Evolutionary conservation across 2,113 vertebrate genomes (phyloP).

Genomic region (Coptodon rendalli): DNA sequence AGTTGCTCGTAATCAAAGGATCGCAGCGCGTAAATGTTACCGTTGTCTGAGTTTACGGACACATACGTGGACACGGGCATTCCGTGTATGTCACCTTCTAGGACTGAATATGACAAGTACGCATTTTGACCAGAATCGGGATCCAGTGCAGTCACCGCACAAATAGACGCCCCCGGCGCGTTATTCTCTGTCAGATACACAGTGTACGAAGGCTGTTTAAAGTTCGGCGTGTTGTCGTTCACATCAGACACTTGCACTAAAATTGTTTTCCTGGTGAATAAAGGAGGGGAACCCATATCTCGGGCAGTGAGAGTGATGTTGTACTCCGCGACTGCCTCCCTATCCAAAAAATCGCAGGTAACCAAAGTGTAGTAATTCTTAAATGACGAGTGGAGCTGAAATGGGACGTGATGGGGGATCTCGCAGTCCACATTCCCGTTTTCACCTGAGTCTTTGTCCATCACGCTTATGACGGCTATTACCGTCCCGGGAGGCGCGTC

Average conservation of each 20-base stretch:
- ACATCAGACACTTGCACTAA: constrained; percentile 75
- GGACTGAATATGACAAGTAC: constrained; percentile 78
- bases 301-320: constrained; percentile 77
- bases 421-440: constrained; percentile 82
- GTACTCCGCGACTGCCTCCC: constrained; percentile 74
- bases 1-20: constrained; percentile 84
- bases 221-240: constrained; percentile 80
- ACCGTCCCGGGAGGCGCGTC: constrained; percentile 79
- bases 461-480: constrained; percentile 81
- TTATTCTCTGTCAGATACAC: constrained; percentile 83
- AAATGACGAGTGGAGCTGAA: constrained; percentile 82
- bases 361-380: constrained; percentile 85
- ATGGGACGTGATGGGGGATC: constrained; percentile 71
- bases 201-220: constrained; percentile 80
- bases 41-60: constrained; percentile 81
- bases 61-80: constrained; percentile 81
- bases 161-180: constrained; percentile 79
- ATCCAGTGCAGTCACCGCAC: constrained; percentile 75
- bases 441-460: constrained; percentile 77
- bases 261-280: constrained; percentile 71
- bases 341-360: constrained; percentile 75
- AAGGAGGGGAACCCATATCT: constrained; percentile 75
- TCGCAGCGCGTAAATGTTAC: constrained; percentile 82
- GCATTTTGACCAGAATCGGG: constrained; percentile 77
- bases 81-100: constrained; percentile 68